Conservation (phyloP, 2,113 vertebrate species). For the Urocitellus parryii region DNA sequence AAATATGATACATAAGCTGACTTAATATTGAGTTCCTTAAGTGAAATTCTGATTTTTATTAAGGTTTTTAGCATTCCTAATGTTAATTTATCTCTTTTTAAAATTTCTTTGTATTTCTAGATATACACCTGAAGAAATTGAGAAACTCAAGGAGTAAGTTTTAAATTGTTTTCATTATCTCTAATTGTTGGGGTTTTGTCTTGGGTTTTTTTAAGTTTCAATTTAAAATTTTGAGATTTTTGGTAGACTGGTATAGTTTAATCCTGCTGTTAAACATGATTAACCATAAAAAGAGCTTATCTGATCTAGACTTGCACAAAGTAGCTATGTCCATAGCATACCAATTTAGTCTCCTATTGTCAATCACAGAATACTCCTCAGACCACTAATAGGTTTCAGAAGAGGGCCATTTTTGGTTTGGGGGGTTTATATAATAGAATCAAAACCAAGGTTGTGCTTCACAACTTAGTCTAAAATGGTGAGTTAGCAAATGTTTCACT, state of each 20-base stretch:
- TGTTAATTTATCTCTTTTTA: constrained; percentile 72
- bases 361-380: neutral
- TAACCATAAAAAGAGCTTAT: constrained; percentile 1
- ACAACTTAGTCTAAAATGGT: neutral
- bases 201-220: constrained; percentile 56
- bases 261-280: neutral
- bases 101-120: constrained; percentile 86
- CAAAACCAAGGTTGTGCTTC: neutral
- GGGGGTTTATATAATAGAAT: neutral
- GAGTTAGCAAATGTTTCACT: neutral
- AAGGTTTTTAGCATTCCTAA: constrained; percentile 38
- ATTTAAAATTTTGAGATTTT: constrained; percentile 29
- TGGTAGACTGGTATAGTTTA: constrained; percentile 49
- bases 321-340: neutral
- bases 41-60: constrained; percentile 63
- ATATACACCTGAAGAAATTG: constrained; percentile 97
- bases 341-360: neutral
- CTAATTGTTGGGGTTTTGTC: constrained; percentile 26
- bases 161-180: constrained; percentile 55
- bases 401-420: constrained; percentile 15
- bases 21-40: constrained; percentile 42
- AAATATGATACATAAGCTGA: constrained; percentile 21
- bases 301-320: neutral
- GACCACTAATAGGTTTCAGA: neutral
- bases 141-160: constrained; percentile 98